Base-by-base conservation (phyloP, 2,113 vertebrate species). In the Gadus chalcogrammus region DNA sequence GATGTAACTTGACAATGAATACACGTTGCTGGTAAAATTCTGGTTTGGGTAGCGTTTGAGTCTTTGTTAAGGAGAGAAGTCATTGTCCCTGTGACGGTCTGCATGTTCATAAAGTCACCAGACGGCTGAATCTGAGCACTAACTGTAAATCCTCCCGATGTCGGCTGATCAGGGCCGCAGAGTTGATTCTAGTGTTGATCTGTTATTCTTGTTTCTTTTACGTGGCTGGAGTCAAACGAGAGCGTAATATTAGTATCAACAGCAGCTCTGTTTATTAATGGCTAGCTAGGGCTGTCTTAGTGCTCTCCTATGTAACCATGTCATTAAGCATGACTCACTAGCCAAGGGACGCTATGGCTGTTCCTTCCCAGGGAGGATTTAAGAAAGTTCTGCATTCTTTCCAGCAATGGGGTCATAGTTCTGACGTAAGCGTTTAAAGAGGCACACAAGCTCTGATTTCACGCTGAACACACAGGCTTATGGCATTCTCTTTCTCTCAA, bases 361-460 rank as follows among this genome's bases (percentile, higher is more conserved):
- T 78, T 64, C 72, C 22, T 64, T 31, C 63, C 64, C 71, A 74
- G 70, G 5, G 69, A 58, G 6, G 55, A 17, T 76, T 75, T 64
- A 71, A 68, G 61, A 64, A 70, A 48, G 69, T 77, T 73, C 68
- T 75, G 81, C 83, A 76, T 87, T 84, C 83, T 75, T 85, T 79
- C 55, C 73, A 42, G 75, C 79, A 66, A 75, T 71, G 68, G 75
- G 72, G 64, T 76, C 77, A 79, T 81, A 79, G 38, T 69, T 83
- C 28, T 12, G 18, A 80, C 77, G 77, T 82, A 87, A 87, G 71
- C 75, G 76, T 78, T 70, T 84, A 38, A 79, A 79, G 78, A 72
- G 11, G 11, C 42, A 48, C 78, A 56, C 72, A 70, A 67, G 70
- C 78, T 87, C 16, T 85, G 79, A 86, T 89, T 88, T 86, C 15